phyloP scores from a whole-genome alignment of 1,140 invertebrate species.

The Tetranychus cinnabarinus region DNA sequence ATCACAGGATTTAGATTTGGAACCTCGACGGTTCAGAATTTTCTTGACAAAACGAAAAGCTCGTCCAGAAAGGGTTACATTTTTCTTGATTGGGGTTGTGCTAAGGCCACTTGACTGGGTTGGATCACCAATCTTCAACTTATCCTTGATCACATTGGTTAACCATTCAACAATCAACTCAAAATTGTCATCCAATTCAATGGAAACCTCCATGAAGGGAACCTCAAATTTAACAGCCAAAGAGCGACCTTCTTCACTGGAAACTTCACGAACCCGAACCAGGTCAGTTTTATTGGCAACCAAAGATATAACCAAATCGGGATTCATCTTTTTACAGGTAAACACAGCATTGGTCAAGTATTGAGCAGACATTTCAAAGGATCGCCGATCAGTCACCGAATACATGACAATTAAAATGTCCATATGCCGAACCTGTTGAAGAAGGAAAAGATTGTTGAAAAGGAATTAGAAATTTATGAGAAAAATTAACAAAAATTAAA shows the following conservation, averaged over 20 bases:
- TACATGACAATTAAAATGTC: slow-evolving; percentile 81
- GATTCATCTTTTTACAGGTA: neutral
- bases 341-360: slow-evolving; percentile 42
- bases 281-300: slow-evolving; percentile 90
- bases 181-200: neutral
- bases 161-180: neutral
- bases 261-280: slow-evolving; percentile 54
- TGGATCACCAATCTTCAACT: neutral
- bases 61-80: neutral
- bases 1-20: neutral
- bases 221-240: slow-evolving; percentile 66
- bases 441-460: neutral
- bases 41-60: neutral
- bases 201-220: slow-evolving; percentile 80
- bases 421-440: neutral
- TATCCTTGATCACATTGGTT: neutral
- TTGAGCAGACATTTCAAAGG: slow-evolving; percentile 43
- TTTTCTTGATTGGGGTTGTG: neutral
- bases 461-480: neutral
- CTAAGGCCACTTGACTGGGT: neutral
- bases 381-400: slow-evolving; percentile 54
- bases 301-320: slow-evolving; percentile 47
- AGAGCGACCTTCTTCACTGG: slow-evolving; percentile 62
- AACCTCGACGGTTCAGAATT: neutral
- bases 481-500: too few species aligned